Evolutionary conservation across 2,888 invertebrate species (phyloP), one percentile per base, ranked within the genome.

Genomic region (Ferdinandea cuprea): DNA sequence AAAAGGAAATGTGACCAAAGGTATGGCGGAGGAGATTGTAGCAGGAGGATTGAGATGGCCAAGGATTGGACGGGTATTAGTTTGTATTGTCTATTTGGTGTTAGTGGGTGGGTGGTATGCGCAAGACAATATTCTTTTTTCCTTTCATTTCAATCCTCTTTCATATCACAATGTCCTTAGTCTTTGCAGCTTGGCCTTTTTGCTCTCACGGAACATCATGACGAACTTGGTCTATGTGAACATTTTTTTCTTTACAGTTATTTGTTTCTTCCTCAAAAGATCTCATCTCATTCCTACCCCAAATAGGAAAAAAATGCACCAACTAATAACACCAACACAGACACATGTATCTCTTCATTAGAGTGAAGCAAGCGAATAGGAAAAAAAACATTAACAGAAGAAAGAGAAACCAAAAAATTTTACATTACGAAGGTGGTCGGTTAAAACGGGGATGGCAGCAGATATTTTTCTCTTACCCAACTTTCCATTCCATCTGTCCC

Each of bases 51-150:
- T n/a, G n/a, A n/a, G 71, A 11, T 28, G 50, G 56, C 63, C 37
- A 54, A 42, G 65, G 65, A 66, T 74, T 74, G 73, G 63, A 73
- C 63, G 65, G 63, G 46, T 73, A 74, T 66, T 66, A 74, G 74
- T 74, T 58, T 30, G 74, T 48, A 66, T 66, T 74, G 65, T 74
- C 74, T 74, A 58, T 74, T 74, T 58, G 46, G 58, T 65, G 56
- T 21, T 15, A 6, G 58, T 74, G 74, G 74, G 74, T 74, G 56
- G 74, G 74, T 56, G 65, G 74, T 66, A 32, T 74, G 74, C 74
- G 74, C 74, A 74, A 74, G 74, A 74, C 74, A 74, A 74, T 74
- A 42, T 19, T 46, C 50, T 66, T 48, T 73, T 65, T 28, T 30
- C 1, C 28, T 11, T 32, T 21, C n/a, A 35, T 17, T 9, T 42